Evolutionary conservation across 2,113 vertebrate species (phyloP).

Genomic region (Oncorhynchus clarkii): DNA sequence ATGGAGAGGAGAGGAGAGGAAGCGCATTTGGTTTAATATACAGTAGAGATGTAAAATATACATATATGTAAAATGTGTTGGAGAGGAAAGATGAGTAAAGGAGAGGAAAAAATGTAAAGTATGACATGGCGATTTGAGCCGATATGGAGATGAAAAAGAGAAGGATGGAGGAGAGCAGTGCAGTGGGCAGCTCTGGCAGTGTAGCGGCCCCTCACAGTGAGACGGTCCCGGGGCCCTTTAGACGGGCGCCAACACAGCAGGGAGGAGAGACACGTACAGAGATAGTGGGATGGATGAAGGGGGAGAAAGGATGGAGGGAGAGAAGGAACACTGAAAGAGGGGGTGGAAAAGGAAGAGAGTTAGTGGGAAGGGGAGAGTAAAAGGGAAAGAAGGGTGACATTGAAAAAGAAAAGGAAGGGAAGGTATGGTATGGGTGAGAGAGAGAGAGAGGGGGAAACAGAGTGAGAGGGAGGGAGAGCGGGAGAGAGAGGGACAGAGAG

Average conservation of each 20-base stretch:
- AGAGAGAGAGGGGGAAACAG: not conserved
- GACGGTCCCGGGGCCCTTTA: conserved; percentile 67
- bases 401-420: not conserved
- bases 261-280: conserved; percentile 71
- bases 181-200: conserved; percentile 63
- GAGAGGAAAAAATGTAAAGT: not conserved
- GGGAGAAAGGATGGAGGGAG: not conserved
- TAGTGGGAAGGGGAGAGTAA: not conserved
- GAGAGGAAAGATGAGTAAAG: not conserved
- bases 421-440: not conserved
- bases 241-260: conserved; percentile 76
- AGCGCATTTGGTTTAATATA: not conserved
- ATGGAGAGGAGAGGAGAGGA: not conserved
- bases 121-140: not conserved
- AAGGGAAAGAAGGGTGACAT: not conserved
- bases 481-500: too few relatives aligned
- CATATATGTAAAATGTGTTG: too few relatives aligned
- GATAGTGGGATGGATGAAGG: conserved; percentile 27
- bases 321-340: conserved; percentile 19
- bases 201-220: conserved; percentile 50
- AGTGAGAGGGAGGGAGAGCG: too few relatives aligned
- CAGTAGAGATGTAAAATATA: too few relatives aligned
- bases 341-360: not conserved
- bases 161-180: conserved; percentile 7
- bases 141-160: conserved; percentile 30